Evolutionary conservation across 2,113 vertebrate species (phyloP).

Genomic region (Semnornis frantzii): DNA sequence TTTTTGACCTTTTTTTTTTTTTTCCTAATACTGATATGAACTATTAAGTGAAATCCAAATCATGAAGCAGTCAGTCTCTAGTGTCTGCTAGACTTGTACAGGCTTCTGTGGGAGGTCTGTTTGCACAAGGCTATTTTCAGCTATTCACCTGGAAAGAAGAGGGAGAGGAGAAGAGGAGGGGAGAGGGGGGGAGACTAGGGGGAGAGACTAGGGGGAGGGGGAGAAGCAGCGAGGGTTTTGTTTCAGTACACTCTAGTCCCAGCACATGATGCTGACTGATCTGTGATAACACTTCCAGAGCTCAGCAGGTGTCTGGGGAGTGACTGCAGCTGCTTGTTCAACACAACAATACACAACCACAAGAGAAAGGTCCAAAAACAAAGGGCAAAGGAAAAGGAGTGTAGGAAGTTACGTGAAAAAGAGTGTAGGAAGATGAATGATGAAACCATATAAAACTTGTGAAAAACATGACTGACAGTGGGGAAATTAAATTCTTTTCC

Average conservation of each 20-base stretch:
- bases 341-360: not conserved
- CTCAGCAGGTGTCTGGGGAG: not conserved
- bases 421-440: not conserved
- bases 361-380: not conserved
- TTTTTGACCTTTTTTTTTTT: not conserved
- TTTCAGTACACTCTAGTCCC: not conserved
- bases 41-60: not conserved
- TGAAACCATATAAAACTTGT: not conserved
- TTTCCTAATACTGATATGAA: not conserved
- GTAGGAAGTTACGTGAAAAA: not conserved
- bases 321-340: not conserved
- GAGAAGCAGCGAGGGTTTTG: not conserved
- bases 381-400: not conserved
- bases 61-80: not conserved
- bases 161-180: too few species aligned
- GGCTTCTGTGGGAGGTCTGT: constrained; percentile 21
- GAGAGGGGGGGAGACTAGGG: too few species aligned
- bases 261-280: not conserved
- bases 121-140: constrained; percentile 34
- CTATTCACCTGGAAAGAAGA: not conserved
- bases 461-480: not conserved
- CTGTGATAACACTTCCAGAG: not conserved
- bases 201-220: not conserved
- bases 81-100: not conserved
- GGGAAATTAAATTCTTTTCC: not conserved